Percentiles rank a stretch among this genome's conserved stretches.
Conservation (phyloP, 2,888 invertebrate genomes). For the Polydrusus cervinus region DNA sequence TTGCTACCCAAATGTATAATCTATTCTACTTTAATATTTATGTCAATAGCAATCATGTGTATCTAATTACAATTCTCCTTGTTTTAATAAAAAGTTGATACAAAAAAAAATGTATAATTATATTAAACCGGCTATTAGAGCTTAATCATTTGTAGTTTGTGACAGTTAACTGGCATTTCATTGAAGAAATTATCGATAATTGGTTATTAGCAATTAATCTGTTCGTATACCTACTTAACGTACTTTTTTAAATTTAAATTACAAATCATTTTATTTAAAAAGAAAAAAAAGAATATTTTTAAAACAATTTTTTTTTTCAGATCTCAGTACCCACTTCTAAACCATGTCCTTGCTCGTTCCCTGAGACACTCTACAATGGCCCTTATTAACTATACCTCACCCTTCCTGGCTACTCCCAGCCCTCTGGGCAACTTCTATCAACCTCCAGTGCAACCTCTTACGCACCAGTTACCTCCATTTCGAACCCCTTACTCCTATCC, state of each 20-base stretch:
- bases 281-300: too few relatives aligned
- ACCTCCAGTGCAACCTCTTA: conserved; percentile 56
- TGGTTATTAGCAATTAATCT: not conserved
- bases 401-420: conserved; percentile 65
- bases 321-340: not conserved
- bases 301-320: not conserved
- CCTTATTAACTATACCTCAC: conserved; percentile 67
- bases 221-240: not conserved
- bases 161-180: conserved; percentile 22
- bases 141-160: conserved; percentile 18
- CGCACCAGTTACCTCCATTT: conserved; percentile 51
- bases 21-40: conserved; percentile 16
- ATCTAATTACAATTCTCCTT: conserved; percentile 7
- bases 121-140: not conserved
- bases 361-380: conserved; percentile 62
- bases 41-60: conserved; percentile 8
- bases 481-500: conserved; percentile 67
- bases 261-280: too few relatives aligned
- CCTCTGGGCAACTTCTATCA: conserved; percentile 64
- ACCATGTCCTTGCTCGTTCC: conserved; percentile 38
- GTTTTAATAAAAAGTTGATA: conserved; percentile 5
- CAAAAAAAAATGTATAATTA: conserved; percentile 9
- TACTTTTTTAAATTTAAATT: not conserved
- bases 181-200: conserved; percentile 18
- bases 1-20: conserved; percentile 23